Evolutionary conservation across 1,140 invertebrate genomes (phyloP).

Genomic region (Achatina immaculata): DNA sequence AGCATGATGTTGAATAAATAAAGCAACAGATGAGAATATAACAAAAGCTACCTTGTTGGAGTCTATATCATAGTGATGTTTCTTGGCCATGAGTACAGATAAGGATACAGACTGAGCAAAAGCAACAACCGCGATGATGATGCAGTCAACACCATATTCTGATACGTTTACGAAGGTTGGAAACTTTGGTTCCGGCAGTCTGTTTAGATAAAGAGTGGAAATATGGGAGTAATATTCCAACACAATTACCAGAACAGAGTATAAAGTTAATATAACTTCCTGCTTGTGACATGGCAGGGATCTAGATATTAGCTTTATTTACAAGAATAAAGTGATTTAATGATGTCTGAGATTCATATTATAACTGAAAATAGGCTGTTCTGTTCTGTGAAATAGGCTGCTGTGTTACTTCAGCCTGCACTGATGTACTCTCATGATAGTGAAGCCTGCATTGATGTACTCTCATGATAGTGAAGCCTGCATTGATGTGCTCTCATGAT

Average conservation of each 20-base stretch:
- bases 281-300: too few species aligned
- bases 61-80: conserved; percentile 71
- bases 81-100: conserved; percentile 72
- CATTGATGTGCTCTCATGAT: background rate
- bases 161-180: conserved; percentile 49
- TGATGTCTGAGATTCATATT: too few species aligned
- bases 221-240: background rate
- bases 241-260: background rate
- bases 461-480: too few species aligned
- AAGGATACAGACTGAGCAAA: conserved; percentile 71
- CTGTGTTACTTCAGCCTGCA: too few species aligned
- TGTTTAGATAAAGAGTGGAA: conserved; percentile 37
- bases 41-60: conserved; percentile 58
- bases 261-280: background rate
- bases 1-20: too few species aligned
- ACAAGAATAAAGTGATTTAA: too few species aligned
- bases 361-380: too few species aligned
- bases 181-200: conserved; percentile 51
- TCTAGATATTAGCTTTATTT: too few species aligned
- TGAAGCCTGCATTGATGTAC: too few species aligned
- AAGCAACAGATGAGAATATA: too few species aligned
- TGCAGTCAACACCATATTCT: conserved; percentile 54
- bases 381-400: too few species aligned
- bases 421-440: too few species aligned
- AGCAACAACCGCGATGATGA: conserved; percentile 69